phyloP scores from a whole-genome alignment of 2,113 vertebrate species.

The Gallinago jamesoni region DNA sequence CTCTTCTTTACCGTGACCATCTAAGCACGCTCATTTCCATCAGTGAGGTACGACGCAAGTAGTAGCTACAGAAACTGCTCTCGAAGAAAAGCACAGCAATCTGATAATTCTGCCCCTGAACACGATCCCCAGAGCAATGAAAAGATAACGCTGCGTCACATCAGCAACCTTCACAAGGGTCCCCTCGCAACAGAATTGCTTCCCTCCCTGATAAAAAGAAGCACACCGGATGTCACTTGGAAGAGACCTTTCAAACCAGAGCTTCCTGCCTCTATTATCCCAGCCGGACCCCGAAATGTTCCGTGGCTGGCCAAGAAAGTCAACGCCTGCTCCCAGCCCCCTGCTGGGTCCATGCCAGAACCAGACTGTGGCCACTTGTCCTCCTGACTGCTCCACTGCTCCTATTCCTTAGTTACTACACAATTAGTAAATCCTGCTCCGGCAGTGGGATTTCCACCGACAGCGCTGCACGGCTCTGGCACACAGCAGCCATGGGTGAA shows the following conservation, averaged over 20 bases:
- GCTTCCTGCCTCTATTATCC: constrained; percentile 40
- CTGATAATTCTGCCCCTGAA: not conserved
- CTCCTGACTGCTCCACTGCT: not conserved
- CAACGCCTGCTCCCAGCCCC: constrained; percentile 13
- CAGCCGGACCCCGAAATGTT: not conserved
- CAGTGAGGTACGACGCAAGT: accelerated
- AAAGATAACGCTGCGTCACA: not conserved
- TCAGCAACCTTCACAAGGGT: not conserved
- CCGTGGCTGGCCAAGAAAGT: not conserved
- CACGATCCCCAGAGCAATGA: not conserved
- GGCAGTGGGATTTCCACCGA: not conserved
- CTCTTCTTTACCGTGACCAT: not conserved
- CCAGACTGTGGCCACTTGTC: constrained; percentile 44
- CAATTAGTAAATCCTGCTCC: not conserved
- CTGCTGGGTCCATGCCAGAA: constrained; percentile 25
- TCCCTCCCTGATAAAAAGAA: constrained; percentile 16
- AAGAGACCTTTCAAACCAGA: constrained; percentile 30
- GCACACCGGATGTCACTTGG: constrained; percentile 35
- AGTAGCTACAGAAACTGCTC: not conserved
- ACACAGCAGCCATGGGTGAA: not conserved
- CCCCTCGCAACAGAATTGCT: not conserved
- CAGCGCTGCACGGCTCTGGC: not conserved
- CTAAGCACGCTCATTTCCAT: not conserved
- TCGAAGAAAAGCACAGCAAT: not conserved
- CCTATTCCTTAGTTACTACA: constrained; percentile 55